These are phyloP conservation scores for Tachina lurida DNA, from an alignment of 2,888 invertebrate species.

Conservation along the genomic window DNA sequence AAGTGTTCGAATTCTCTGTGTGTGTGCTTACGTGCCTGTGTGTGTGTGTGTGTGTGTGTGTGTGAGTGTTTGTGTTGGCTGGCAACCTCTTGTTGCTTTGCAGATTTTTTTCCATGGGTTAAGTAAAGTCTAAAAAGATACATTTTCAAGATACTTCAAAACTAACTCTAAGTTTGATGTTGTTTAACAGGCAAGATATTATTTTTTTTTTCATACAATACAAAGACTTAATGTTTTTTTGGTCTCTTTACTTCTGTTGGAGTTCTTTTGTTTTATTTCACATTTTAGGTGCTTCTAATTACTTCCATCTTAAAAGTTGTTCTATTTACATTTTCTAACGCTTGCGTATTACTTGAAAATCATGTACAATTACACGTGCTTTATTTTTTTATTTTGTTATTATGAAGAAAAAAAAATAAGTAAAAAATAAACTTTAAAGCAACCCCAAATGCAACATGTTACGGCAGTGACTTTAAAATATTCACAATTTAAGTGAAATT, in stretches of 20 bases:
- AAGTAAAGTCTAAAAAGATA: background rate
- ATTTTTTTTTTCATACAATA: conserved; percentile 16
- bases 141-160: conserved; percentile 22
- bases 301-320: conserved; percentile 69
- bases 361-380: conserved; percentile 69
- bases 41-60: background rate
- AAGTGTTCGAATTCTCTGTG: conserved; percentile 6
- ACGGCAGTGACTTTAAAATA: conserved; percentile 57
- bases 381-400: conserved; percentile 58
- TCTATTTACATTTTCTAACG: conserved; percentile 73
- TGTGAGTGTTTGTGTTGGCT: background rate
- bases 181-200: background rate
- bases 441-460: conserved; percentile 69
- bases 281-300: conserved; percentile 60
- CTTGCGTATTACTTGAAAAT: conserved; percentile 66
- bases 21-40: too few species aligned
- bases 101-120: background rate
- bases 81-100: conserved; percentile 23
- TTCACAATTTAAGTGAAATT: conserved; percentile 60
- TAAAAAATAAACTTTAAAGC: conserved; percentile 36
- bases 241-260: conserved; percentile 3
- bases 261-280: conserved; percentile 49
- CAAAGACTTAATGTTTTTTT: conserved; percentile 42
- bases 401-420: conserved; percentile 8
- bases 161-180: conserved; percentile 31